Percentiles rank a stretch among this genome's conserved stretches.
These are phyloP conservation scores for Tiliacea aurago DNA, from an alignment of 2,888 invertebrate species.

Conservation along the genomic window DNA sequence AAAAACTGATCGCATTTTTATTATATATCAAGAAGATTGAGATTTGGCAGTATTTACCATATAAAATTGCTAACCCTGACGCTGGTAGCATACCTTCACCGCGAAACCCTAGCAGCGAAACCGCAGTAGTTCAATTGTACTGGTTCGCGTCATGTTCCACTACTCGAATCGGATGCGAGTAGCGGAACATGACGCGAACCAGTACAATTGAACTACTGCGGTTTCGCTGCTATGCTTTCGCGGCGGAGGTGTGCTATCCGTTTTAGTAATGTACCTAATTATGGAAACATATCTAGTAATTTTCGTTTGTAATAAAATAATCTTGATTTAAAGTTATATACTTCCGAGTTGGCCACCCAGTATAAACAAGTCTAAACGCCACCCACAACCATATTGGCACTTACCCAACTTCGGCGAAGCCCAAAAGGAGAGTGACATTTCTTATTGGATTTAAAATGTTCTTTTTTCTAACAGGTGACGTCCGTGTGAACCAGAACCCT, in stretches of 20 bases:
- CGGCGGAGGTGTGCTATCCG: no score
- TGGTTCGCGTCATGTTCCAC: no score
- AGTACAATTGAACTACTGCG: no score
- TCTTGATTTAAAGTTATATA: not conserved
- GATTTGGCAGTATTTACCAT: not conserved
- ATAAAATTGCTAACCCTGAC: not conserved
- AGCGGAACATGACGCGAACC: no score
- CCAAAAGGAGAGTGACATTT: not conserved
- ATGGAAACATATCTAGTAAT: not conserved
- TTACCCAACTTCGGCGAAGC: no score
- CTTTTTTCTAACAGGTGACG: conserved; percentile 89
- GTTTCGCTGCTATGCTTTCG: no score
- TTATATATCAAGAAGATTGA: not conserved
- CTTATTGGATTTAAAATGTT: not conserved
- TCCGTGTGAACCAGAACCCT: conserved; percentile 93
- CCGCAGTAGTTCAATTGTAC: no score
- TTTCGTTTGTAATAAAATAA: not conserved
- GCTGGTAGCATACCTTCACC: no score
- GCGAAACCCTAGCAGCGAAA: no score
- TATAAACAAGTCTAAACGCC: not conserved
- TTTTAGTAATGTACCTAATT: not conserved
- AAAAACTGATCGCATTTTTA: not conserved
- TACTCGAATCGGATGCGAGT: no score
- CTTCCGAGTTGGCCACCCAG: not conserved
- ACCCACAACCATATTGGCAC: not conserved